Evolutionary conservation across 1,140 invertebrate species (phyloP), one percentile per base, ranked within the genome.

Genomic region (Apis laboriosa): DNA sequence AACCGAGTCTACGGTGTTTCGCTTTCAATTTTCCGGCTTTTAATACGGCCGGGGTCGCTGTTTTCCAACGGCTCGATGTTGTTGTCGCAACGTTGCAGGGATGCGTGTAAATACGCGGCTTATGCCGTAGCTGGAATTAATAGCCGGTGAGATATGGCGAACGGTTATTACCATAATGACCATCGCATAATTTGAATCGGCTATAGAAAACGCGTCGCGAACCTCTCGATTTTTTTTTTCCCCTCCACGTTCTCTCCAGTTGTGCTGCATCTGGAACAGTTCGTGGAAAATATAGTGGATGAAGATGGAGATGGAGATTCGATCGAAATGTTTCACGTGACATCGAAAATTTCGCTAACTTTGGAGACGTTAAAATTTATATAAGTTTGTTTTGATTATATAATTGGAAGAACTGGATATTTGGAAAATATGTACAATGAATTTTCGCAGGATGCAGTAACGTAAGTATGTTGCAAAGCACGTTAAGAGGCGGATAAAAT

Each of bases 91-190:
- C 58, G 55, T 24, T 15, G 2, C 66, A 34, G 43, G 43, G n/a
- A 70, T 49, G 17, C 58, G n/a, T 72, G 84, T 85, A 87, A 88
- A 88, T 87, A 85, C 72, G 53, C 68, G 83, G 86, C 76, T 88
- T 82, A 80, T 77, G 77, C 76, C 79, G 78, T 77, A 70, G 63
- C 71, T 61, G 83, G 87, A 88, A 88, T 88, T 88, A 87, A 88
- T 88, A 88, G 83, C 53, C 63, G 79, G 79, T 80, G 87, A 82
- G 86, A 87, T 88, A 87, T 79, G 83, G 83, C 68, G 72, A 87
- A 87, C 68, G 83, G 87, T 88, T 88, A 88, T 88, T 88, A 88
- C 86, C 87, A 85, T 88, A 88, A 88, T 88, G 87, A 88, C 86
- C 86, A 63, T 78, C 71, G 79, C 83, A 80, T 85, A 87, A 88